These are phyloP conservation scores for Ganaspis sp. DNA, from an alignment of 1,140 invertebrate genomes.

Conservation along the genomic window DNA sequence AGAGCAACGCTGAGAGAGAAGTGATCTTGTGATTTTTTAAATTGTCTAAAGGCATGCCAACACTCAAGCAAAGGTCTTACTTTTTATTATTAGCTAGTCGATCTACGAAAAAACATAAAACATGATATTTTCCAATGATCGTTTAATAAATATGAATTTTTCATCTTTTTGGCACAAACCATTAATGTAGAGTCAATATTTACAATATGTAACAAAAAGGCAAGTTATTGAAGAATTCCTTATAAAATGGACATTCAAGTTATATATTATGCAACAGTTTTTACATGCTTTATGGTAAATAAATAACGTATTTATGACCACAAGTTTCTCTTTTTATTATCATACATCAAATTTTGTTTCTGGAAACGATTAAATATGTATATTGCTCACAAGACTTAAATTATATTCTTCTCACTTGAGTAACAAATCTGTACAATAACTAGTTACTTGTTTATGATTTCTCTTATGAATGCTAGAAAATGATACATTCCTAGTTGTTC, in stretches of 20 bases:
- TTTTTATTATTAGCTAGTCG: neutral
- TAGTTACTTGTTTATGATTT: neutral
- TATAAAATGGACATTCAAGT: too few species aligned
- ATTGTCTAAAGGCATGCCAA: neutral
- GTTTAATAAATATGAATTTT: too few species aligned
- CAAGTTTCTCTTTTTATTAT: conserved; percentile 11
- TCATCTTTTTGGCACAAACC: too few species aligned
- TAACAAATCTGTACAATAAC: neutral
- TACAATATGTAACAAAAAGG: neutral
- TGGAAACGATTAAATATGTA: conserved; percentile 2
- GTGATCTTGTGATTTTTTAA: neutral
- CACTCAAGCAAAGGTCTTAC: neutral
- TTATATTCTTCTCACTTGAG: conserved; percentile 12
- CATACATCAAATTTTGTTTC: conserved; percentile 14
- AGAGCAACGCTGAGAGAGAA: neutral
- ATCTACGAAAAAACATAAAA: too few species aligned
- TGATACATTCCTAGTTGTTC: neutral
- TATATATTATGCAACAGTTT: neutral
- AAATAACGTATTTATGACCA: neutral
- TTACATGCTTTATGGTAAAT: neutral
- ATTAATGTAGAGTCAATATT: neutral
- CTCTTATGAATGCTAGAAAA: neutral
- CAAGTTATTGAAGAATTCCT: neutral
- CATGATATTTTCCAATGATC: too few species aligned
- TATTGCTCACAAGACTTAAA: conserved; percentile 6